Conservation (phyloP, 2,113 vertebrate genomes). For the Delphinapterus leucas region DNA sequence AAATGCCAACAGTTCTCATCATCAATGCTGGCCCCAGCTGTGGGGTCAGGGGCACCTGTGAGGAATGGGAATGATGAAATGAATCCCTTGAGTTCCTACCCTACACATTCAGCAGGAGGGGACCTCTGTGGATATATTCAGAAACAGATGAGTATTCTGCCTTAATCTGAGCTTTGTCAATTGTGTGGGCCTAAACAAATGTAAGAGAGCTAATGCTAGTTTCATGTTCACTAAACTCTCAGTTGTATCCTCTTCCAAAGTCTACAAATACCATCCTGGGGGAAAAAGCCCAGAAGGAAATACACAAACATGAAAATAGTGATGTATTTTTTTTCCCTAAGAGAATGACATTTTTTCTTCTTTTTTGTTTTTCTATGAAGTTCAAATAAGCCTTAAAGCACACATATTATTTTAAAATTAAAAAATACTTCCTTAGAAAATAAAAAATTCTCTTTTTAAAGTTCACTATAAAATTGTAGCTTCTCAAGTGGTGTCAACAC, state of each 20-base stretch:
- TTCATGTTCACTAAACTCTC: neutral
- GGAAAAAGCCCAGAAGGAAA: neutral
- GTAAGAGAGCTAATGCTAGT: neutral
- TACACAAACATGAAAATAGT: neutral
- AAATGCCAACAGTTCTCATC: conserved; percentile 99
- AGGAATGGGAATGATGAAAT: neutral
- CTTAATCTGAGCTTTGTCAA: neutral
- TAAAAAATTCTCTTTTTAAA: conserved; percentile 22
- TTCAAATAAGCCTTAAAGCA: conserved; percentile 22
- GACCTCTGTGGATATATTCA: neutral
- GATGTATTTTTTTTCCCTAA: neutral
- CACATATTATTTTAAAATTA: conserved; percentile 12
- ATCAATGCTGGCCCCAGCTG: conserved; percentile 97
- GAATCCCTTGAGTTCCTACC: neutral
- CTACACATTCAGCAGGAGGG: neutral
- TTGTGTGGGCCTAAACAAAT: neutral
- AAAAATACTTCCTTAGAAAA: conserved; percentile 9
- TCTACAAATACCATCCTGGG: neutral
- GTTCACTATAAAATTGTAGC: neutral
- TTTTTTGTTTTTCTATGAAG: neutral
- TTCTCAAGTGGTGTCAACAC: neutral
- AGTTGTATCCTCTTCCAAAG: neutral
- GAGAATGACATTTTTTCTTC: neutral
- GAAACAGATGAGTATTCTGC: neutral
- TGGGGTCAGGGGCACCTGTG: conserved; percentile 96